phyloP scores from a whole-genome alignment of 1,140 invertebrate species.

The Polypedilum pembai region DNA sequence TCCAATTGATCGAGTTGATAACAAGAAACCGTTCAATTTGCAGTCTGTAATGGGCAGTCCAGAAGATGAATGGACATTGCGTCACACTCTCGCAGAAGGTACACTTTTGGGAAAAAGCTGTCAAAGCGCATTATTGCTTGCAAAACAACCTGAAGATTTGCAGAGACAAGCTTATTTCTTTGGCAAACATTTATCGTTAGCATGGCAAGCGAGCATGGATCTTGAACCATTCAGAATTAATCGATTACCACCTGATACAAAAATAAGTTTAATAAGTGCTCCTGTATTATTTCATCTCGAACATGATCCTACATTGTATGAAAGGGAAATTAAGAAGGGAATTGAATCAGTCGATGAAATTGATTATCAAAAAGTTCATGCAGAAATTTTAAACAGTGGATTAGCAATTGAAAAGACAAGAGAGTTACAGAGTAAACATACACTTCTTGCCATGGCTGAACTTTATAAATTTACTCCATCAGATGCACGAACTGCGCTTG shows the following conservation, averaged over 20 bases:
- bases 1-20: slow-evolving; percentile 37
- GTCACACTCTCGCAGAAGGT: slow-evolving; percentile 77
- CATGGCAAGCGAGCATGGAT: slow-evolving; percentile 76
- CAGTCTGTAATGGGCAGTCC: slow-evolving; percentile 56
- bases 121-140: slow-evolving; percentile 73
- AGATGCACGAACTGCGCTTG: slow-evolving; percentile 66
- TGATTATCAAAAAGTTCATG: slow-evolving; percentile 62
- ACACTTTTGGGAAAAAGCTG: slow-evolving; percentile 82
- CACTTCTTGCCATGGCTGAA: slow-evolving; percentile 62
- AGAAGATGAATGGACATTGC: slow-evolving; percentile 72
- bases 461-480: slow-evolving; percentile 63
- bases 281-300: slow-evolving; percentile 78
- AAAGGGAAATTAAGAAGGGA: slow-evolving; percentile 60
- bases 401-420: slow-evolving; percentile 68
- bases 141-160: slow-evolving; percentile 62
- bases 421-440: slow-evolving; percentile 67
- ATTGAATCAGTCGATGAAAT: slow-evolving; percentile 63
- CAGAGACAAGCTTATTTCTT: slow-evolving; percentile 76
- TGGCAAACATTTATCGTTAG: slow-evolving; percentile 82
- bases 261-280: slow-evolving; percentile 68
- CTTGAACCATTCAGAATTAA: slow-evolving; percentile 52
- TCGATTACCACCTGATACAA: slow-evolving; percentile 40
- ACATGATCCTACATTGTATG: slow-evolving; percentile 60
- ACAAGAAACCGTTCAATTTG: slow-evolving; percentile 50
- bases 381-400: slow-evolving; percentile 58